Evolutionary conservation across 2,888 invertebrate genomes (phyloP), one percentile per base, ranked within the genome.

Genomic region (Sesia apiformis): DNA sequence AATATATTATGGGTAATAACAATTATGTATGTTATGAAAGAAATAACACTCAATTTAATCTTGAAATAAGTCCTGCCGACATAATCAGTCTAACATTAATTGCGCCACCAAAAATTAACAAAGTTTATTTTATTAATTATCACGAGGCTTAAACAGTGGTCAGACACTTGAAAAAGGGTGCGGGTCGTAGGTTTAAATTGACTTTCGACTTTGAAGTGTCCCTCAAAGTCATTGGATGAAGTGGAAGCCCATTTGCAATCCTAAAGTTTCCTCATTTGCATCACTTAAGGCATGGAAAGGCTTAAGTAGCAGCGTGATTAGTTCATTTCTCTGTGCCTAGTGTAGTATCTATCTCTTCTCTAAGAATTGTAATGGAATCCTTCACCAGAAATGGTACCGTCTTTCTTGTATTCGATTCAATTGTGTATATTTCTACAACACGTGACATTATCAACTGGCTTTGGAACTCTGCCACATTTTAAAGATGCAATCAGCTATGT

Each of bases 221-320:
- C 78, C 80, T 84, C 80, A 79, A 84, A 83, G 81, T 82, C 77
- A 76, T 72, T 71, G 75, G 77, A 78, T 75, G 74, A 70, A 80
- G 76, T 75, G 74, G 72, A 72, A 74, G 72, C 72, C 72, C 74
- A 76, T 83, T 81, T 78, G 78, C 73, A 76, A 78, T 77, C 75
- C 69, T 71, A 66, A 84, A 85, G 78, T 84, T 84, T 81, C 70
- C 78, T 84, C 81, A 81, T 87, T 84, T 84, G 79, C 81, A 84
- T 85, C 74, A 81, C 78, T 82, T 76, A 77, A 72, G 78, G 74
- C 76, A 53, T 70, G 71, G 72, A 76, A 81, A 80, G 78, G 81
- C 79, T 78, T 69, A 71, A 78, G 75, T 72, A 71, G 67, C 66
- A 65, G 67, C 74, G 78, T 81, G 81, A 82, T 80, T 80, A 83